phyloP scores from a whole-genome alignment of 2,797 vertebrate genomes.

The Limosa lapponica region DNA sequence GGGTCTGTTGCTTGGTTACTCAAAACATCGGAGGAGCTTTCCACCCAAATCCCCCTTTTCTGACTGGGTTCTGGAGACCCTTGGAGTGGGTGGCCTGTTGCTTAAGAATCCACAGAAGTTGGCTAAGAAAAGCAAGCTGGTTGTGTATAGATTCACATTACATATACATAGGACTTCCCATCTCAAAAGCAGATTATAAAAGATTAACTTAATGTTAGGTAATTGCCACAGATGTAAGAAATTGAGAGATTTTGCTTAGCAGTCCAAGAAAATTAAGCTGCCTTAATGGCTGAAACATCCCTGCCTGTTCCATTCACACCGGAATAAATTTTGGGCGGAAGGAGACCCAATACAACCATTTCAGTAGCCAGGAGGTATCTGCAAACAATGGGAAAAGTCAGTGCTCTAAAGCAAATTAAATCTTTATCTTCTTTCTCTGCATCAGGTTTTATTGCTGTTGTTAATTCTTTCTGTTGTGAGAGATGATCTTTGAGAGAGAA shows the following conservation, averaged over 20 bases:
- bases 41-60: not conserved
- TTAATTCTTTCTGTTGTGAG: slow-evolving; percentile 9
- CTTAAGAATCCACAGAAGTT: not conserved
- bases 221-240: not conserved
- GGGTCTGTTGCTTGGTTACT: not conserved
- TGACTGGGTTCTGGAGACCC: not conserved
- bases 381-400: not conserved
- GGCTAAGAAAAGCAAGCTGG: not conserved
- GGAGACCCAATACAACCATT: not conserved
- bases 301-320: not conserved
- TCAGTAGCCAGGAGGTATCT: not conserved
- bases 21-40: not conserved
- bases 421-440: not conserved
- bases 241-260: not conserved
- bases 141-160: not conserved
- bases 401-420: not conserved
- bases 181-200: not conserved
- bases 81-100: not conserved
- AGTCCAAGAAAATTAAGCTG: not conserved
- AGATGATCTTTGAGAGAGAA: not conserved
- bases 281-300: not conserved
- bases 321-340: not conserved
- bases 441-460: not conserved
- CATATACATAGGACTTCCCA: not conserved
- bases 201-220: not conserved